Evolutionary conservation across 1,140 invertebrate genomes (phyloP), one percentile per base, ranked within the genome.

Genomic region (Drosophila littoralis): DNA sequence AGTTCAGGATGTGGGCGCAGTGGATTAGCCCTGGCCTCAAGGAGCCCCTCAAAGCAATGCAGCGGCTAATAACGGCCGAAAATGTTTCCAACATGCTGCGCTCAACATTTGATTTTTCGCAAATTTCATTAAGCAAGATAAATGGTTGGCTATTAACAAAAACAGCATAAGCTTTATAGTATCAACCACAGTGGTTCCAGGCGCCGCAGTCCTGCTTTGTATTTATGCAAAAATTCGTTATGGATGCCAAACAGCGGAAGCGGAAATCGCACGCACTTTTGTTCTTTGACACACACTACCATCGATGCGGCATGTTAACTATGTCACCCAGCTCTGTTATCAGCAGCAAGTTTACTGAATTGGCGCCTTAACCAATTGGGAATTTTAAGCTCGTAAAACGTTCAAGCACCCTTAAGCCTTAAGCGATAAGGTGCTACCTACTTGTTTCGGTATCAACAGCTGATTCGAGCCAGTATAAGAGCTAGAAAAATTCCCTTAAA

Each of bases 121-220:
- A 86, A 91, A 91, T 91, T 91, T 91, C 90, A 91, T 91, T 91
- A 91, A 91, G 81, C 83, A 78, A 91, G 86, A 91, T 91, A 90
- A 91, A 91, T 91, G 90, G 77, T 79, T 65, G 66, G 61, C 86
- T 81, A 91, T 91, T 91, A 90, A 80, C 65, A 64, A 73, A 51
- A 60, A 65, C 70, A 79, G 51, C 71, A 79, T 45, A 48, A 64
- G 28, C 51, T 13, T 48, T 65, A 67, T 58, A 46, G 52, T 13
- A 65, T 48, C 67, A 70, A 58, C 48, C 32, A 52, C 45, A 67
- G 69, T 48, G 46, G 50, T 17, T 64, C 33, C 33, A 65, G 7
- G 6, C 48, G 32, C 7, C 5, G 22, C 28, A 3, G 2, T 50
- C 28, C 22, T 28, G 45, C 38, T 65, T 57, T 64, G 54, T 74